Base-by-base conservation (phyloP, 2,797 vertebrate genomes). In the Oceanodroma leucorhoa region DNA sequence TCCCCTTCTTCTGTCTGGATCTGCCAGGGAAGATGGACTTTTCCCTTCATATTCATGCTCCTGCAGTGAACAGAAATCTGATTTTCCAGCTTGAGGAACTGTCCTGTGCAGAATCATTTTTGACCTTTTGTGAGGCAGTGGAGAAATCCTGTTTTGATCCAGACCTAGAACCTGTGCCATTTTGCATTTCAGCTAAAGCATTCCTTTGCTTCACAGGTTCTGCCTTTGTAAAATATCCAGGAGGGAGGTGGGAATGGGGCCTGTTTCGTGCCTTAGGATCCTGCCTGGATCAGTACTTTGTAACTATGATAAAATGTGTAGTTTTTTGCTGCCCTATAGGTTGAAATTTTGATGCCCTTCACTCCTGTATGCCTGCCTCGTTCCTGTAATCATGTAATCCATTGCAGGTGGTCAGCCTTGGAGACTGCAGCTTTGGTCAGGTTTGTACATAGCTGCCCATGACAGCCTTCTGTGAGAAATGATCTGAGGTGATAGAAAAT, bases 321-420 rank as follows among this genome's bases (percentile, higher is more conserved):
- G 22, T 1, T 2, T 18, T 84, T 78, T 57, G 5, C 45, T 80
- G 38, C 13, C 9, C 17, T 48, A 0, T 3, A 16, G 11, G 29
- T 26, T 88, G 50, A 51, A 38, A 61, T 57, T 75, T 66, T 67
- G 21, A 18, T 2, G 7, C 4, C 12, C 11, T 57, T 79, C 21
- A 1, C 38, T 64, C 30, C 32, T 11, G 8, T 72, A 0, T 32
- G 38, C 3, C 53, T 50, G 32, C 20, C 13, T 38, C 1, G 0
- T n/a, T 77, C 30, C 62, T 77, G 10, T 30, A 27, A 64, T n/a
- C 5, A 5, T 20, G 6, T 17, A 32, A 75, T 11, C n/a, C 21
- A 8, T 5, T 22, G n/a, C 32, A 61, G 27, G 38, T 34, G 30
- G 7, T 80, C 64, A 41, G 21, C 30, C 34, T 70, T 55, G 67